Base-by-base conservation (phyloP, 1,140 invertebrate species). In the Zaprionus ghesquierei region DNA sequence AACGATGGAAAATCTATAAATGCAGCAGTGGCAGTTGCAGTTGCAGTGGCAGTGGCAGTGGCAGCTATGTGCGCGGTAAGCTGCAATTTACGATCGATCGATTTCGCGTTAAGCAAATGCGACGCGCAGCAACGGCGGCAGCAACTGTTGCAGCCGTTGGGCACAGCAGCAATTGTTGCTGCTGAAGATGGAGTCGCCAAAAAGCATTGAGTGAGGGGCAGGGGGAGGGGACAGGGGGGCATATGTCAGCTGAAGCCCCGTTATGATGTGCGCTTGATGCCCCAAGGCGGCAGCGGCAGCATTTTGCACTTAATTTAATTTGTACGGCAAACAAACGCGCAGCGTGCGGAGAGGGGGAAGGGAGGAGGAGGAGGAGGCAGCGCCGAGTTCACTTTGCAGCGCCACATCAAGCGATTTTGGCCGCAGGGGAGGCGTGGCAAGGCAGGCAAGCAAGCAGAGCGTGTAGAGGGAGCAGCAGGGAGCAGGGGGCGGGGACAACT, bases 221-320 rank as follows among this genome's bases (percentile, higher is more conserved):
- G 15, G 9, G 3, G 5, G 6, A n/a, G 15, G 9, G 31, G 55
- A 5, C n/a, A n/a, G n/a, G 10, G n/a, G 46, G 31, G 76, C 72
- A 84, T 76, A 54, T 77, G 72, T 73, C 64, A 72, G 69, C 22
- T 66, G 55, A 27, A 41, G 68, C 73, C 71, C 81, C 81, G 81
- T 86, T 87, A 87, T 86, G 71, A 76, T 78, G 69, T 63, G 62
- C 56, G 76, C 68, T 85, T 74, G 71, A 74, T 74, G 65, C 71
- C 65, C 56, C 25, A 46, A 38, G 64, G 64, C 71, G 51, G 41
- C 62, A 38, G 61, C 44, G 61, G 22, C 55, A 73, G 69, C 79
- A 86, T 81, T 81, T 87, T 86, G 79, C 78, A 86, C 82, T 87
- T 86, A 75, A 86, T 86, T 81, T 87, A 86, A 86, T 86, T 86